Conservation (phyloP, 2,888 invertebrate genomes). For the Drosophila anceps region DNA sequence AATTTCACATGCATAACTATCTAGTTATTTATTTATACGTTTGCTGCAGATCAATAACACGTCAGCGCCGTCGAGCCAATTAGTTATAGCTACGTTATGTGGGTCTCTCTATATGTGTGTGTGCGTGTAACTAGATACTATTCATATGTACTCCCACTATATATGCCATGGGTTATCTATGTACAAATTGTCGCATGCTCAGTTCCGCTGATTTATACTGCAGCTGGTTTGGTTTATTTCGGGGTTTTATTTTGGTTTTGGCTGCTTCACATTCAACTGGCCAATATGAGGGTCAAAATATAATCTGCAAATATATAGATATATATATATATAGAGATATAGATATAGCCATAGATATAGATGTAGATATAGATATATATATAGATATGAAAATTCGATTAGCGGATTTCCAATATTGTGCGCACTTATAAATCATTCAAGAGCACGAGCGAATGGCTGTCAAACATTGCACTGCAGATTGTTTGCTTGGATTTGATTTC, state of each 20-base stretch:
- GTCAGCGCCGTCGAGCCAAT: conserved; percentile 50
- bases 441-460: conserved; percentile 32
- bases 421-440: conserved; percentile 52
- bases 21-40: conserved; percentile 46
- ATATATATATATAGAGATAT: conserved; percentile 3
- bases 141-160: conserved; percentile 28
- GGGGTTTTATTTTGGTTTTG: conserved; percentile 25
- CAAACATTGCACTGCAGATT: conserved; percentile 16
- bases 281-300: conserved; percentile 61
- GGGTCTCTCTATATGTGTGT: conserved; percentile 7
- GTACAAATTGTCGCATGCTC: conserved; percentile 69
- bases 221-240: conserved; percentile 41
- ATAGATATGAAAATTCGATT: conserved; percentile 72
- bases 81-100: conserved; percentile 43
- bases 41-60: conserved; percentile 45
- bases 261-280: conserved; percentile 50
- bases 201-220: conserved; percentile 64
- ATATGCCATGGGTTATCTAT: conserved; percentile 38
- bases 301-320: conserved; percentile 71
- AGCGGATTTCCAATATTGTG: conserved; percentile 50
- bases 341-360: not conserved
- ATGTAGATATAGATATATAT: not conserved
- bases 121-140: conserved; percentile 28
- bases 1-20: conserved; percentile 46
- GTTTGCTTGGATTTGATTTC: conserved; percentile 1